phyloP scores from a whole-genome alignment of 2,113 vertebrate genomes.

The Indri indri region DNA sequence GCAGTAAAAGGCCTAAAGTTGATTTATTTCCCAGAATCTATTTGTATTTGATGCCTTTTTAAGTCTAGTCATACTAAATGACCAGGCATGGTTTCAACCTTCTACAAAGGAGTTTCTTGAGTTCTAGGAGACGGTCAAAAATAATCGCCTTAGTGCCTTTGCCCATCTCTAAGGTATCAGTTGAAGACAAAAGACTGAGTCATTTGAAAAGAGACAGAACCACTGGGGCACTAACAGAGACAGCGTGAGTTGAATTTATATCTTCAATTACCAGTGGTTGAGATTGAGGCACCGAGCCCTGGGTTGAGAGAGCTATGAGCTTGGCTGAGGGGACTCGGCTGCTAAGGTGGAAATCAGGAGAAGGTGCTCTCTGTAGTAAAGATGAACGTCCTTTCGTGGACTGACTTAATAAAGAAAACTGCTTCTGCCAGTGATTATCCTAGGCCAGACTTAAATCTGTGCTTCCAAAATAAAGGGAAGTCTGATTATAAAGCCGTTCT shows the following conservation, averaged over 20 bases:
- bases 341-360: constrained; percentile 27
- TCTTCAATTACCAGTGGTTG: background rate
- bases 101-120: constrained; percentile 31
- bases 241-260: background rate
- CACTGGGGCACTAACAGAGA: background rate
- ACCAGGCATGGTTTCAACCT: constrained; percentile 59
- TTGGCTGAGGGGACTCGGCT: background rate
- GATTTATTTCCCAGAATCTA: constrained; percentile 78
- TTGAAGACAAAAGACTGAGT: constrained; percentile 49
- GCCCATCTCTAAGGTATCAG: constrained; percentile 23
- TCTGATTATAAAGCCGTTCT: constrained; percentile 13
- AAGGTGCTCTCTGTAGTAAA: background rate
- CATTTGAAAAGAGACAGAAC: constrained; percentile 6
- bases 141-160: background rate
- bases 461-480: constrained; percentile 45
- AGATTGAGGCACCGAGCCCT: background rate
- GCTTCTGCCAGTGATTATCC: constrained; percentile 31
- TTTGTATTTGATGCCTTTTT: constrained; percentile 71
- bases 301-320: background rate
- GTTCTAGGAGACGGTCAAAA: constrained; percentile 37
- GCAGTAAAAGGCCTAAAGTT: constrained; percentile 73
- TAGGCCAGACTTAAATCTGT: background rate
- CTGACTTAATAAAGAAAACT: constrained; percentile 59
- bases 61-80: constrained; percentile 66
- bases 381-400: background rate